Base-by-base conservation (phyloP, 2,888 invertebrate genomes). In the Tricholauxania praeusta region DNA sequence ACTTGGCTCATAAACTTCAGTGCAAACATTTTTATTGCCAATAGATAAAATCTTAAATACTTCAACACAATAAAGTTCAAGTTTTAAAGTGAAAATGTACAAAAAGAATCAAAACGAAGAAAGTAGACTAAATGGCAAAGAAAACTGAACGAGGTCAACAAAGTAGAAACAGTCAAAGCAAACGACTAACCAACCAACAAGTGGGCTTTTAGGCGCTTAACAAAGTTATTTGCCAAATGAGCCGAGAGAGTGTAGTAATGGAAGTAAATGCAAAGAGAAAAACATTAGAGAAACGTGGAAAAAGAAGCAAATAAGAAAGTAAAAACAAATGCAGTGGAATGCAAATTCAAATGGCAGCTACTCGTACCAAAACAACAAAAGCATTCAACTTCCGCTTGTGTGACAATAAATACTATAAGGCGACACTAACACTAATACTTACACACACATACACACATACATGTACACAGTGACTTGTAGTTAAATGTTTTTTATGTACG, bases 351-450 rank as follows among this genome's bases (percentile, higher is more conserved):
- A 39, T 10, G 39, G 10, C 39, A 39, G 39, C 39, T 10, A 39
- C 39, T 39, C 39, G 39, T 39, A 39, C 10, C 8, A 10, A 39
- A 39, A 47, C 39, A 47, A 47, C 63, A 14, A 32, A 39, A 32
- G 39, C 51, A 53, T 39, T 66, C 32, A 52, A 52, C 52, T 22
- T 66, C 66, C 66, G 52, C 22, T 66, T 52, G 52, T 52, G 66
- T 66, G 49, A 28, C 32, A 51, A 66, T 47, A 52, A 32, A 22
- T 12, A 10, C 39, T 1, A 17, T 15, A 15, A 14, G n/a, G 39
- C 63, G 17, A 63, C 63, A 57, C 14, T 57, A 12, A 57, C 28
- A 28, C 57, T 28, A 57, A 57, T 28, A 55, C 12, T 14, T 12
- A 19, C 17, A 57, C 19, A 57, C 57, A 57, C 12, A 57, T 17